These are phyloP conservation scores for Anoplopoma fimbria DNA, from an alignment of 2,113 vertebrate species.

Conservation along the genomic window DNA sequence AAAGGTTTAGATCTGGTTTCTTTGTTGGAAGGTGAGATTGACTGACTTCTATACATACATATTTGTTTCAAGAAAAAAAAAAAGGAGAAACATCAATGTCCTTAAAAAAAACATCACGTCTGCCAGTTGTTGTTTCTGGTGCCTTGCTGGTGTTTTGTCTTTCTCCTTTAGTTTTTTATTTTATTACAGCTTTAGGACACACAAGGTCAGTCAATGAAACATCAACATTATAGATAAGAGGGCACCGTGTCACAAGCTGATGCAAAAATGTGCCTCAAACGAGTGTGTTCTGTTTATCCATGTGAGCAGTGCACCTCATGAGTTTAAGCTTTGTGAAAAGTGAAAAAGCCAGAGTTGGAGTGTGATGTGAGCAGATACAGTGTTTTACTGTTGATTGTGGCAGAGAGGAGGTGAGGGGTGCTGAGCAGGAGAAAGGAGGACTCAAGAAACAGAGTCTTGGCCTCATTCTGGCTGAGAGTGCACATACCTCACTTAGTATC, in stretches of 20 bases:
- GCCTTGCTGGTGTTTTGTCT: not conserved
- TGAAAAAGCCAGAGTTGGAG: not conserved
- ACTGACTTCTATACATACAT: not conserved
- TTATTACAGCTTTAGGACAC: not conserved
- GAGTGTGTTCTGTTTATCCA: constrained; percentile 15
- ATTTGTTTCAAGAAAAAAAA: not conserved
- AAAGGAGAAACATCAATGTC: not conserved
- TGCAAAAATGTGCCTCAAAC: constrained; percentile 21
- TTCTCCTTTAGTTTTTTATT: not conserved
- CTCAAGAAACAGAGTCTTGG: constrained; percentile 19
- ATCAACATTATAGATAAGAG: constrained; percentile 3
- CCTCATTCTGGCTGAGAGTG: constrained; percentile 38
- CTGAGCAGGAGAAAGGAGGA: constrained; percentile 1
- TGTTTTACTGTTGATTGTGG: constrained; percentile 17
- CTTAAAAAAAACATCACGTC: not conserved
- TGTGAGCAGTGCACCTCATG: not conserved
- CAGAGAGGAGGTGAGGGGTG: constrained; percentile 7
- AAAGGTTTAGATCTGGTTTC: not conserved
- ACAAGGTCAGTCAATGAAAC: constrained; percentile 20
- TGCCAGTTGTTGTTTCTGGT: not conserved
- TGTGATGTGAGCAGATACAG: constrained; percentile 27
- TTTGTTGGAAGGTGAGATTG: not conserved
- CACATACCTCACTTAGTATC: constrained; percentile 60
- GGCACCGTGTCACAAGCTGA: not conserved
- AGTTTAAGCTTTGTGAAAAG: constrained; percentile 19